Evolutionary conservation across 1,140 invertebrate species (phyloP).

Genomic region (Ips typographus): DNA sequence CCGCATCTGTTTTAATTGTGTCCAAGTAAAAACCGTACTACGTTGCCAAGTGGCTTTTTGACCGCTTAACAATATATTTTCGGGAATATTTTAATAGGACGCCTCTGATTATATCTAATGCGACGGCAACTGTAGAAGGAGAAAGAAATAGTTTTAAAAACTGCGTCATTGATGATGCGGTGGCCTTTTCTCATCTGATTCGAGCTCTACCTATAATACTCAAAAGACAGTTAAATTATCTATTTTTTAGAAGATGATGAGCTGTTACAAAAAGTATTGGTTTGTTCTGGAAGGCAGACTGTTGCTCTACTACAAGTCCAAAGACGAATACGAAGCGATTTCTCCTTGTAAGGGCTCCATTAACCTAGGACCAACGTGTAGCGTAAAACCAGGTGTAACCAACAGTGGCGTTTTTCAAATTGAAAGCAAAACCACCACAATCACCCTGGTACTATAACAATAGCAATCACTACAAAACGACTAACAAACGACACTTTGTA

Average conservation of each 20-base stretch:
- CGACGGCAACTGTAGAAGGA: no score
- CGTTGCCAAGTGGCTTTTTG: no score
- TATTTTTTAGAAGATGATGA: slow-evolving; percentile 51
- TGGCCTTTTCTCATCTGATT: no score
- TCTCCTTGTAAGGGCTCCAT: slow-evolving; percentile 57
- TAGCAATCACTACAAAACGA: background rate
- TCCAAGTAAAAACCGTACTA: no score
- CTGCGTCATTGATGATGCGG: no score
- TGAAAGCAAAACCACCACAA: slow-evolving; percentile 54
- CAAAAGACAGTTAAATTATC: background rate
- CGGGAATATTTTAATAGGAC: no score
- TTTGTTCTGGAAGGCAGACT: slow-evolving; percentile 59
- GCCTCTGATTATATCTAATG: no score
- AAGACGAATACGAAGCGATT: slow-evolving; percentile 56
- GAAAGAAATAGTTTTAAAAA: no score
- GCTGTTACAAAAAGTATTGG: slow-evolving; percentile 57
- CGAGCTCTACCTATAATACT: no score
- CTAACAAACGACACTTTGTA: slow-evolving; percentile 39
- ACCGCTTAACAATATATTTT: no score
- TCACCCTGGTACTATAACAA: slow-evolving; percentile 52
- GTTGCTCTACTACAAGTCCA: slow-evolving; percentile 57
- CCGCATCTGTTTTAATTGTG: no score
- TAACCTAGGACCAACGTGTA: slow-evolving; percentile 55
- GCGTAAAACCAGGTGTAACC: slow-evolving; percentile 48
- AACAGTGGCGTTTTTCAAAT: slow-evolving; percentile 50